Percentiles rank a stretch among this genome's conserved stretches.
These are phyloP conservation scores for Gila robusta DNA, from an alignment of 2,797 vertebrate genomes.

Conservation along the genomic window DNA sequence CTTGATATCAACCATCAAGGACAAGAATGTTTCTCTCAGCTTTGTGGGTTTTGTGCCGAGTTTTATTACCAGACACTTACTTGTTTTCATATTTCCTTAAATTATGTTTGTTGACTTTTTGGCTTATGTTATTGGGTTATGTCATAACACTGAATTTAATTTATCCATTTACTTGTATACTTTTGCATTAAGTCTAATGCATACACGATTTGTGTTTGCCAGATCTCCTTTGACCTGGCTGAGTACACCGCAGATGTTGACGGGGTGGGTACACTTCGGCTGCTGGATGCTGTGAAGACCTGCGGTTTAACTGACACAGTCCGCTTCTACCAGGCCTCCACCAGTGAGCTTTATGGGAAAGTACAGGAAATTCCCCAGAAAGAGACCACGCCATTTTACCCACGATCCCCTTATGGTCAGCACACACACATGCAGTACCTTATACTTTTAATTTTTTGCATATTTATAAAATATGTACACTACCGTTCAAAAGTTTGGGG, in stretches of 20 bases:
- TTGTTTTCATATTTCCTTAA: constrained; percentile 7
- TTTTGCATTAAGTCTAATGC: neutral
- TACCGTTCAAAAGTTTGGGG: neutral
- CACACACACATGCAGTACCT: constrained; percentile 5
- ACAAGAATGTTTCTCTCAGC: neutral
- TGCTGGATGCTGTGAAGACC: constrained; percentile 95
- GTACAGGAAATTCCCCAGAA: constrained; percentile 98
- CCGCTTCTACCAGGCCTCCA: constrained; percentile 98
- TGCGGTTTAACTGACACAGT: constrained; percentile 91
- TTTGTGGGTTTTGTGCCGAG: neutral
- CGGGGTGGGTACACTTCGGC: constrained; percentile 92
- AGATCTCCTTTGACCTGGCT: constrained; percentile 97
- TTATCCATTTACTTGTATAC: neutral
- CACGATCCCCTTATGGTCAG: constrained; percentile 95
- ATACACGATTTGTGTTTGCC: constrained; percentile 28
- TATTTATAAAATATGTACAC: neutral
- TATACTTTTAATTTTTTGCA: neutral
- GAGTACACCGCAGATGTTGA: constrained; percentile 98
- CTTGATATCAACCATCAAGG: constrained; percentile 11
- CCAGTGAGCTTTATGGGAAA: constrained; percentile 97
- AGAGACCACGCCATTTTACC: constrained; percentile 97
- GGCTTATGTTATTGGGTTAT: constrained; percentile 9
- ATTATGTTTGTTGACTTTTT: constrained; percentile 9
- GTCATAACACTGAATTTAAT: neutral
- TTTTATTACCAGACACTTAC: neutral